Evolutionary conservation across 2,113 vertebrate genomes (phyloP).

Genomic region (Spheniscus mendiculus): DNA sequence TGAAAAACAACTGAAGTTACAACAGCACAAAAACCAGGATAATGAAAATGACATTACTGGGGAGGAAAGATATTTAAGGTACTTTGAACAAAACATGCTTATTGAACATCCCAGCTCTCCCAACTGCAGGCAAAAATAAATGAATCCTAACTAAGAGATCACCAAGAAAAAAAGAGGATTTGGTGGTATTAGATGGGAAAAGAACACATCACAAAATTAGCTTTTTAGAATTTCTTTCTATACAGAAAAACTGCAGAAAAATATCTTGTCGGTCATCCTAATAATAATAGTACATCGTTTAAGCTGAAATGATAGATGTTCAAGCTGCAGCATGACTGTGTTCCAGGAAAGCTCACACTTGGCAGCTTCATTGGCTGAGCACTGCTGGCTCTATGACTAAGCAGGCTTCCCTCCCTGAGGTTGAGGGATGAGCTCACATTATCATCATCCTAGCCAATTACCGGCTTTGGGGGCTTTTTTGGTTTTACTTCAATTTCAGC

Average conservation of each 20-base stretch:
- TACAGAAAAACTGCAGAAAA: not conserved
- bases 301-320: not conserved
- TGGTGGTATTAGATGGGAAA: not conserved
- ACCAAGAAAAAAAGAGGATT: not conserved
- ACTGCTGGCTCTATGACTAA: conserved; percentile 26
- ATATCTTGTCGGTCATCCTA: not conserved
- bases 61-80: not conserved
- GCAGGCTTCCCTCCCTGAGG: conserved; percentile 28
- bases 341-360: conserved; percentile 30
- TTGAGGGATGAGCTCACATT: conserved; percentile 30
- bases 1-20: not conserved
- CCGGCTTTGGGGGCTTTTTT: not conserved
- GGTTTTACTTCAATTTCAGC: not conserved
- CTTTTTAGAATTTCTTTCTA: not conserved
- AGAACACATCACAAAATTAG: not conserved
- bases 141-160: not conserved
- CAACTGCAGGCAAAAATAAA: not conserved
- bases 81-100: not conserved
- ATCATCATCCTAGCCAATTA: not conserved
- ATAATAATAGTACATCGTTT: not conserved
- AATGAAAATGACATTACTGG: not conserved
- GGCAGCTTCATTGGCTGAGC: not conserved
- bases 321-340: conserved; percentile 28
- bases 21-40: not conserved
- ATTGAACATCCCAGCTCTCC: not conserved